A percentile compares a stretch with the other conserved stretches of the same genome.
phyloP scores from a whole-genome alignment of 2,888 invertebrate genomes.

The Ectropis crepuscularia region DNA sequence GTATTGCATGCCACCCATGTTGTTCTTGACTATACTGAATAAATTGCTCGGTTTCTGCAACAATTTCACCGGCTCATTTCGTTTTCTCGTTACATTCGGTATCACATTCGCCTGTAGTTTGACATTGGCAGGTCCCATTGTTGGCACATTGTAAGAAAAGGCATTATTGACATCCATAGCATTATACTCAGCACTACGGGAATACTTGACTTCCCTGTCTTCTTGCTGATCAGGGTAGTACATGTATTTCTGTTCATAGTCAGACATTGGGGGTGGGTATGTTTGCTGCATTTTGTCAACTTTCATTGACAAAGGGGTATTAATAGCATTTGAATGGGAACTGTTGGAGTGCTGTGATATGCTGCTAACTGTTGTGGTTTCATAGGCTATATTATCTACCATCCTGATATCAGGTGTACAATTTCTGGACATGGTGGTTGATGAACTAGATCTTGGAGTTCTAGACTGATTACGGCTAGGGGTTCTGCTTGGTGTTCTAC shows the following conservation, averaged over 20 bases:
- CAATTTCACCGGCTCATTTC: constrained; percentile 65
- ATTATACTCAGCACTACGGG: constrained; percentile 74
- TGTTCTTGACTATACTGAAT: constrained; percentile 64
- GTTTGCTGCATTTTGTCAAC: constrained; percentile 67
- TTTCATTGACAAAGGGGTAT: constrained; percentile 61
- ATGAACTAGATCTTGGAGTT: constrained; percentile 60
- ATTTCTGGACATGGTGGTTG: constrained; percentile 60
- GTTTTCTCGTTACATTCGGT: constrained; percentile 56
- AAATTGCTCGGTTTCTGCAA: constrained; percentile 73
- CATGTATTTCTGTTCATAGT: constrained; percentile 67
- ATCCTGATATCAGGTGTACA: constrained; percentile 68
- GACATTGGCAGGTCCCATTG: constrained; percentile 48
- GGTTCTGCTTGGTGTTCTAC: constrained; percentile 69
- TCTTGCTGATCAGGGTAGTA: constrained; percentile 72
- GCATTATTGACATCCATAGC: constrained; percentile 61
- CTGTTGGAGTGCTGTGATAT: constrained; percentile 40
- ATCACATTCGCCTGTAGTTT: constrained; percentile 57
- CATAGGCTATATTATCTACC: constrained; percentile 65
- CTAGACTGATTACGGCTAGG: constrained; percentile 72
- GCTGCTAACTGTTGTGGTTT: constrained; percentile 50
- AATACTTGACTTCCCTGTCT: constrained; percentile 76
- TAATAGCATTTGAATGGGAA: constrained; percentile 54
- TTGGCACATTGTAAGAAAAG: constrained; percentile 62
- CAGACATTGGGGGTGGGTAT: constrained; percentile 57
- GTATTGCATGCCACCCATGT: constrained; percentile 70